These are phyloP conservation scores for Pyrocephalus nanus DNA, from an alignment of 2,797 vertebrate species.

Conservation along the genomic window DNA sequence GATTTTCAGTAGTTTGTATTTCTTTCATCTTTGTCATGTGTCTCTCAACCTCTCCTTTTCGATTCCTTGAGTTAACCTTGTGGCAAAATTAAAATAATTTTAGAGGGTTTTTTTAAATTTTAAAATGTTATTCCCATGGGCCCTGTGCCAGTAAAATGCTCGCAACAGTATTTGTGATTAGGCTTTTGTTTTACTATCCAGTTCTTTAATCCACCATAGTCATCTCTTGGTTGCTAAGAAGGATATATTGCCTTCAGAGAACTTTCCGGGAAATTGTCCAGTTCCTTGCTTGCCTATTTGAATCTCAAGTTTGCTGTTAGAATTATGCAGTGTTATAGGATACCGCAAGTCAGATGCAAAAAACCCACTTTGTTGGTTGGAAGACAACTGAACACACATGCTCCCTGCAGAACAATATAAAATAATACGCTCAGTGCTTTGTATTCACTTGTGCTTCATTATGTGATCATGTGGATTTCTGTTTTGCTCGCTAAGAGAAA, in stretches of 20 bases:
- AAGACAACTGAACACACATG: not conserved
- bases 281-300: slow-evolving; percentile 30
- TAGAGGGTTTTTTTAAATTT: not conserved
- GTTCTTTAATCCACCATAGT: slow-evolving; percentile 39
- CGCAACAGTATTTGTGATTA: slow-evolving; percentile 22
- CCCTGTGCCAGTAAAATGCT: slow-evolving; percentile 25
- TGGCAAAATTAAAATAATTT: slow-evolving; percentile 13
- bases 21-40: not conserved
- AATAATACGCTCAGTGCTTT: not conserved
- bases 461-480: not conserved
- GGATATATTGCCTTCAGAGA: slow-evolving; percentile 31
- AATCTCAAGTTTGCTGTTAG: slow-evolving; percentile 59
- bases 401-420: slow-evolving; percentile 12
- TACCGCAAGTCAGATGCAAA: not conserved
- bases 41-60: not conserved
- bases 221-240: slow-evolving; percentile 36
- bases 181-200: slow-evolving; percentile 50
- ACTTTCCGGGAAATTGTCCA: slow-evolving; percentile 59
- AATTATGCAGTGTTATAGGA: slow-evolving; percentile 19
- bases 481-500: not conserved
- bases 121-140: not conserved
- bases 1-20: slow-evolving; percentile 35
- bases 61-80: slow-evolving; percentile 26
- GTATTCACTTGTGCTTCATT: slow-evolving; percentile 26
- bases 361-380: not conserved